Percentiles rank a stretch among this genome's conserved stretches.
Evolutionary conservation across 2,797 vertebrate species (phyloP).

Genomic region (Alauda arvensis): DNA sequence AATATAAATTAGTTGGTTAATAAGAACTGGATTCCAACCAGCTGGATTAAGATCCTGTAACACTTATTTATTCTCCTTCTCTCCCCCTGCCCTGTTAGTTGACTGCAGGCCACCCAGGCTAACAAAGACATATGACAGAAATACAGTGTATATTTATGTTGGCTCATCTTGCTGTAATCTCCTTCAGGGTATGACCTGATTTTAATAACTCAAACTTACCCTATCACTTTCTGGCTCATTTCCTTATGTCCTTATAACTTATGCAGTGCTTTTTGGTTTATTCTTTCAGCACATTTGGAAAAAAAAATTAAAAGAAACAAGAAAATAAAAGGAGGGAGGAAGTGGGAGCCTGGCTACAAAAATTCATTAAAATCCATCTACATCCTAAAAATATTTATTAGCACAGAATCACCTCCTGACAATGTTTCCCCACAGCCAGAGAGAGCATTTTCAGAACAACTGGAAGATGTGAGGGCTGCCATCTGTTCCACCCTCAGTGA

Average conservation of each 20-base stretch:
- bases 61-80: not conserved
- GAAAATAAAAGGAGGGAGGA: not conserved
- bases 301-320: not conserved
- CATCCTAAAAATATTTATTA: conserved; percentile 2
- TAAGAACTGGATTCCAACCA: not conserved
- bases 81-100: not conserved
- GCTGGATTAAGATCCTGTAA: not conserved
- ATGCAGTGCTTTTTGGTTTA: not conserved
- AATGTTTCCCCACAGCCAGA: not conserved
- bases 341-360: not conserved
- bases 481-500: not conserved
- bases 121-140: conserved; percentile 40
- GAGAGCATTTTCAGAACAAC: not conserved
- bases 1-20: conserved; percentile 6
- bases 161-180: conserved; percentile 26
- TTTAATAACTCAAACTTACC: conserved; percentile 33
- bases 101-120: conserved; percentile 32
- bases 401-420: not conserved
- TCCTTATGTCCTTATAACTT: conserved; percentile 9
- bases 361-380: not conserved
- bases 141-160: conserved; percentile 38
- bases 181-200: conserved; percentile 15
- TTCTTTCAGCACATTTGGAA: not conserved
- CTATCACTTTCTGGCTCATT: conserved; percentile 40
- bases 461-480: not conserved